Conservation (phyloP, 2,888 invertebrate genomes). For the Sarcophaga subvicina region DNA sequence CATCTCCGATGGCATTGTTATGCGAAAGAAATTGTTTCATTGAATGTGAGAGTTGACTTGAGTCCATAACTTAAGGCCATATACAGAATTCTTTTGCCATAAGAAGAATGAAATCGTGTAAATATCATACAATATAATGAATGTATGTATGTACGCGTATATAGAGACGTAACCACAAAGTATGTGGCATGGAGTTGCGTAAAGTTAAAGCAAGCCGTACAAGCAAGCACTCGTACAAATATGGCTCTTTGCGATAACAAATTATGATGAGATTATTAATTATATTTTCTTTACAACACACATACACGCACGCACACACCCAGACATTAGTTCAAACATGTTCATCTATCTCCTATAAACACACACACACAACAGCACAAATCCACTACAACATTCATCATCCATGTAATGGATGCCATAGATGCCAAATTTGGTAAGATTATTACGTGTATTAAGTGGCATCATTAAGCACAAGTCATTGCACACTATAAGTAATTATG, state of each 20-base stretch:
- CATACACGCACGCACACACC: neutral
- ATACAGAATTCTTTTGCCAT: conserved; percentile 21
- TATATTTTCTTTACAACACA: conserved; percentile 67
- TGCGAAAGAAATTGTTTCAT: conserved; percentile 15
- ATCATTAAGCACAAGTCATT: conserved; percentile 59
- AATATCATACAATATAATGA: neutral
- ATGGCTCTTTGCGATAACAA: conserved; percentile 71
- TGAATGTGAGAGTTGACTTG: conserved; percentile 39
- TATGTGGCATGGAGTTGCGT: conserved; percentile 59
- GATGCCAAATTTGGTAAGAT: conserved; percentile 60
- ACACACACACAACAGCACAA: neutral
- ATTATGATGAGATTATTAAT: conserved; percentile 81
- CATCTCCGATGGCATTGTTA: conserved; percentile 19
- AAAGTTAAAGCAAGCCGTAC: conserved; percentile 22
- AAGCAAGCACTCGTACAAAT: conserved; percentile 38
- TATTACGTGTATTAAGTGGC: conserved; percentile 60
- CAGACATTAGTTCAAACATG: neutral
- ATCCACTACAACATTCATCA: no score
- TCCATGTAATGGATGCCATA: neutral
- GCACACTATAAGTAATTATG: neutral
- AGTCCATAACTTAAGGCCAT: conserved; percentile 31
- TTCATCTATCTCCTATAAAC: neutral
- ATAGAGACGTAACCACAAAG: conserved; percentile 65
- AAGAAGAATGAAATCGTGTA: conserved; percentile 33
- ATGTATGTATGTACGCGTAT: neutral